phyloP scores from a whole-genome alignment of 1,140 invertebrate genomes.

The Tetranychus cinnabarinus region DNA sequence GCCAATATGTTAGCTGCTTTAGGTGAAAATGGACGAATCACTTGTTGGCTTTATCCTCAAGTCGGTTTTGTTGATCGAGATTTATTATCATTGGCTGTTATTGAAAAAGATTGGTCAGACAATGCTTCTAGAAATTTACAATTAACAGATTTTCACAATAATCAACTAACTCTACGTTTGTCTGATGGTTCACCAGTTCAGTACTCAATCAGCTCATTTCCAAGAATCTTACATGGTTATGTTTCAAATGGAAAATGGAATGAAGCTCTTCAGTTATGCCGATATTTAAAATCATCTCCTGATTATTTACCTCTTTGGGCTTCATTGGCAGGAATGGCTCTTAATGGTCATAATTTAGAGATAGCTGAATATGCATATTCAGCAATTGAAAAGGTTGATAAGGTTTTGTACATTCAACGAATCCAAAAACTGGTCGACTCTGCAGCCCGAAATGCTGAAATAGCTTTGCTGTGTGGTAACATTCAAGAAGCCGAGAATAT shows the following conservation, averaged over 20 bases:
- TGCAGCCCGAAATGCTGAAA: conserved; percentile 46
- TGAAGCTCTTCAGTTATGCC: conserved; percentile 48
- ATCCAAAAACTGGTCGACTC: conserved; percentile 38
- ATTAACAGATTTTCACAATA: conserved; percentile 48
- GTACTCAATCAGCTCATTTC: conserved; percentile 37
- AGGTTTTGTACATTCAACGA: conserved; percentile 66
- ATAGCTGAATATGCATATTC: conserved; percentile 79
- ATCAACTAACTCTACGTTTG: conserved; percentile 43
- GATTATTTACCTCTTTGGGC: conserved; percentile 65
- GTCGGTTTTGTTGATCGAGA: conserved; percentile 46
- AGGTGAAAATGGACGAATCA: conserved; percentile 43
- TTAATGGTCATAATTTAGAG: conserved; percentile 45
- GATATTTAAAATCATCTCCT: conserved; percentile 39
- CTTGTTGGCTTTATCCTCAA: conserved; percentile 63
- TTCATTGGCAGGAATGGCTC: conserved; percentile 60
- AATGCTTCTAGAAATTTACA: conserved; percentile 34
- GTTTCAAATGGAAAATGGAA: conserved; percentile 38
- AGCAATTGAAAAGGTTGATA: conserved; percentile 62
- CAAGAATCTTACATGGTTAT: conserved; percentile 35
- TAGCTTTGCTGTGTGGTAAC: conserved; percentile 51
- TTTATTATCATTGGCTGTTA: conserved; percentile 34
- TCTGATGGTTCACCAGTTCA: conserved; percentile 40
- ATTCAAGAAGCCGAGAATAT: conserved; percentile 54
- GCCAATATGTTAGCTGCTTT: conserved; percentile 61
- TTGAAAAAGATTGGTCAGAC: conserved; percentile 37